A percentile compares a stretch with the other conserved stretches of the same genome.
Conservation (phyloP, 2,113 vertebrate genomes). For the Mionectes macconnelli region DNA sequence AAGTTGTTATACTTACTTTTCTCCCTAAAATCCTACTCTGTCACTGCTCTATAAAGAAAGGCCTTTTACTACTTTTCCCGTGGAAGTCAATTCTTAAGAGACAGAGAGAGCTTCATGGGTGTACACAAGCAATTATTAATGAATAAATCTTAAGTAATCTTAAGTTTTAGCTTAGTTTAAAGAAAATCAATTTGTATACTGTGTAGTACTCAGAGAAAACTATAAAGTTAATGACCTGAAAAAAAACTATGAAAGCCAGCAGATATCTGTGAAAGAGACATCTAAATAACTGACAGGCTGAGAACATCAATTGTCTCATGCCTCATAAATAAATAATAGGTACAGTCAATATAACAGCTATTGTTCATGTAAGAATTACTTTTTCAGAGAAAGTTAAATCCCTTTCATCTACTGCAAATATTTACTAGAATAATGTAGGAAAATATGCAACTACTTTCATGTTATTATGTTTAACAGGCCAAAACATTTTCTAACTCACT, state of each 20-base stretch:
- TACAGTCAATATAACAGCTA: not conserved
- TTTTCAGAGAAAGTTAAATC: conserved; percentile 1
- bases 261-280: not conserved
- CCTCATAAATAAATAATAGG: conserved; percentile 27
- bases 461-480: not conserved
- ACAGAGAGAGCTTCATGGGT: not conserved
- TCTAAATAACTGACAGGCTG: not conserved
- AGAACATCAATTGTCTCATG: not conserved
- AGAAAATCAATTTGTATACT: not conserved
- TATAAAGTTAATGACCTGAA: not conserved
- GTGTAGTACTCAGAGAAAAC: not conserved
- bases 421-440: not conserved
- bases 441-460: not conserved
- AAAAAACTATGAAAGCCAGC: not conserved
- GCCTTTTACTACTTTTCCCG: not conserved
- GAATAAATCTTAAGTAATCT: not conserved
- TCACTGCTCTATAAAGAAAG: not conserved
- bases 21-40: not conserved
- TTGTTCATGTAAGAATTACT: not conserved
- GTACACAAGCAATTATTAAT: not conserved
- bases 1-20: not conserved
- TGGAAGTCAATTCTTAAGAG: not conserved
- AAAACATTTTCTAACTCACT: not conserved
- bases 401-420: not conserved
- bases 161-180: not conserved